Evolutionary conservation across 2,797 vertebrate genomes (phyloP).

Genomic region (Sebastes wilsoni): DNA sequence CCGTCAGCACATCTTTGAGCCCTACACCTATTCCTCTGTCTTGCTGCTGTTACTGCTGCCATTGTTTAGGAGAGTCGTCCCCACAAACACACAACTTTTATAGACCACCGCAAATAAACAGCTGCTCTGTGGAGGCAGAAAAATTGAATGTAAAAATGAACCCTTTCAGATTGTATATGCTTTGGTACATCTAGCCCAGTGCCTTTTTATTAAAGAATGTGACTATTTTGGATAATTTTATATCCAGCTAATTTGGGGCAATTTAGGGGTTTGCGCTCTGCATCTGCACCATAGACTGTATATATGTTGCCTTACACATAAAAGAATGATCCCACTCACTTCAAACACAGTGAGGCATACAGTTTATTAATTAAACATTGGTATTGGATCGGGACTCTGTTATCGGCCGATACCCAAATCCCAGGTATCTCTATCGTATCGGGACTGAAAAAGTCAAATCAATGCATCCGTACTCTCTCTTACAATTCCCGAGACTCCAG

Average conservation of each 20-base stretch:
- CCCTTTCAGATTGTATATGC: constrained; percentile 3
- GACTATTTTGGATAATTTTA: constrained; percentile 27
- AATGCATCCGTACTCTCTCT: too few species aligned
- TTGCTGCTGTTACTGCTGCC: constrained; percentile 14
- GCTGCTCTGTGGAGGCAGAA: constrained; percentile 16
- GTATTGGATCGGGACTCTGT: too few species aligned
- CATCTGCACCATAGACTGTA: neutral
- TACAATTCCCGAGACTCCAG: too few species aligned
- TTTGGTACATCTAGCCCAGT: constrained; percentile 4
- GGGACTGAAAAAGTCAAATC: too few species aligned
- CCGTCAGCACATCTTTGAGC: neutral
- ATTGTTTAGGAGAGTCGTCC: constrained; percentile 4
- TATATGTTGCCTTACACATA: too few species aligned
- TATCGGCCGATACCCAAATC: too few species aligned
- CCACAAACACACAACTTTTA: constrained; percentile 27
- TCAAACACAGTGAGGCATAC: too few species aligned
- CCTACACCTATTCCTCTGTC: neutral
- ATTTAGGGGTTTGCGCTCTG: constrained; percentile 9
- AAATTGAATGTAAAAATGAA: constrained; percentile 12
- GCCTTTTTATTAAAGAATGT: constrained; percentile 12
- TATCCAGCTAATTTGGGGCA: constrained; percentile 5
- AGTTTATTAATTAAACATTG: too few species aligned
- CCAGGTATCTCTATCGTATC: too few species aligned
- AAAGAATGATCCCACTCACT: too few species aligned
- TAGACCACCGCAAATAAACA: constrained; percentile 23